Percentiles rank a stretch among this genome's conserved stretches.
Conservation (phyloP, 2,888 invertebrate genomes). For the Horisme vitalbata region DNA sequence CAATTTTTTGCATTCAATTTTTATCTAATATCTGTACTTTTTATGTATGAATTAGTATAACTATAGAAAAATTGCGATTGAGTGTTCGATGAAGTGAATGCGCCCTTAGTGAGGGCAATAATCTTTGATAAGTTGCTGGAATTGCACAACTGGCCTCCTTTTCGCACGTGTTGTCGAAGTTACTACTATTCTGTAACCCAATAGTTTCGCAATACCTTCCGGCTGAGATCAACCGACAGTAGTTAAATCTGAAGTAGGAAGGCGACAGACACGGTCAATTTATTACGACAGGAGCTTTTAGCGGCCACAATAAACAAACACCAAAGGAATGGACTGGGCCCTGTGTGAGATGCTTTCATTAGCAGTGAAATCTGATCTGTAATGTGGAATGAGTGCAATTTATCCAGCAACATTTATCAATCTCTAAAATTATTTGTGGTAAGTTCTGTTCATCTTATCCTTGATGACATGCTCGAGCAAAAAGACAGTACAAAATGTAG, state of each 20-base stretch:
- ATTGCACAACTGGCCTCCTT: conserved; percentile 71
- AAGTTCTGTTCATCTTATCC: too few relatives aligned
- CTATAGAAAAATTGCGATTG: too few relatives aligned
- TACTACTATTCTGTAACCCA: conserved; percentile 29
- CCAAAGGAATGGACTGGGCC: background rate
- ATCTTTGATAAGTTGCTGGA: conserved; percentile 64
- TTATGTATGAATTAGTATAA: too few relatives aligned
- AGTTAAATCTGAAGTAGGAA: conserved; percentile 35
- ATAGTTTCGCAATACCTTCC: conserved; percentile 62
- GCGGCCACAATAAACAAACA: background rate
- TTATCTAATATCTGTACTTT: too few relatives aligned
- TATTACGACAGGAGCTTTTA: conserved; percentile 26
- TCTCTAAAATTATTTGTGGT: too few relatives aligned
- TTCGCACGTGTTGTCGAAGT: conserved; percentile 62
- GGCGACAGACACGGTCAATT: conserved; percentile 29
- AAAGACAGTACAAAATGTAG: too few relatives aligned
- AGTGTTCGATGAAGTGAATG: conserved; percentile 7
- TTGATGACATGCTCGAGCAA: too few relatives aligned
- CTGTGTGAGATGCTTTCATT: background rate
- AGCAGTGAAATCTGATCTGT: too few relatives aligned
- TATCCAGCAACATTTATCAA: too few relatives aligned
- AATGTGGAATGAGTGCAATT: too few relatives aligned
- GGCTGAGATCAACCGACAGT: conserved; percentile 42
- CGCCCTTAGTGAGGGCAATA: conserved; percentile 60
- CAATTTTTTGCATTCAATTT: too few relatives aligned